phyloP scores from a whole-genome alignment of 2,113 vertebrate species.

The Megaceryle torquata region DNA sequence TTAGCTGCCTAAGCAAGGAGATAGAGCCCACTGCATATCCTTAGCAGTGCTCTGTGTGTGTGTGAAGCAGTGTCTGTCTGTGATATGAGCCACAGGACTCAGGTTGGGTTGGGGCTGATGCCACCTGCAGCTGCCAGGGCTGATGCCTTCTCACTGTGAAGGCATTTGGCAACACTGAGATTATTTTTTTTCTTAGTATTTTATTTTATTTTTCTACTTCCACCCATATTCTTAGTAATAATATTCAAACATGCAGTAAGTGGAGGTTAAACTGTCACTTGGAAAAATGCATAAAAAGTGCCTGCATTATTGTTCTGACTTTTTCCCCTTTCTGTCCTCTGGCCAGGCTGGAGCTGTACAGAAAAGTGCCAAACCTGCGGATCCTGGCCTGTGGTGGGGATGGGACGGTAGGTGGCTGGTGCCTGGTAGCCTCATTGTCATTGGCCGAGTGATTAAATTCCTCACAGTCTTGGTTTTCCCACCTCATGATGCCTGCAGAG shows the following conservation, averaged over 20 bases:
- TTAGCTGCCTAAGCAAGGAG: neutral
- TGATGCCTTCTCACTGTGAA: neutral
- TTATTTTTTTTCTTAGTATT: too few species aligned
- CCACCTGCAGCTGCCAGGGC: too few species aligned
- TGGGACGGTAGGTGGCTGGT: slow-evolving; percentile 75
- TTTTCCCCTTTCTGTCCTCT: neutral
- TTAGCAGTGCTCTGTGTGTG: neutral
- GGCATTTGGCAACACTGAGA: neutral
- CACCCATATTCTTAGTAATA: neutral
- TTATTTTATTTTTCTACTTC: neutral
- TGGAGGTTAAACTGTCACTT: neutral
- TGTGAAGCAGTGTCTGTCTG: too few species aligned
- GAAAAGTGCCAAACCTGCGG: slow-evolving; percentile 83
- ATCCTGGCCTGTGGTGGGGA: slow-evolving; percentile 83
- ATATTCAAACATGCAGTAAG: neutral
- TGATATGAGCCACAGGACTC: neutral
- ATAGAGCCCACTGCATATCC: neutral
- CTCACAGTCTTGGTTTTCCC: neutral
- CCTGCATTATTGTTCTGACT: neutral
- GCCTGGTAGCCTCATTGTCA: neutral
- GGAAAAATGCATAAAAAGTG: neutral
- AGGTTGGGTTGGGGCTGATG: neutral
- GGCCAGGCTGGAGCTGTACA: slow-evolving; percentile 78
- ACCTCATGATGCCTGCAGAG: neutral
- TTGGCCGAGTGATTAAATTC: neutral